Evolutionary conservation across 2,113 vertebrate species (phyloP), one percentile per base, ranked within the genome.

Genomic region (Scatophagus argus): DNA sequence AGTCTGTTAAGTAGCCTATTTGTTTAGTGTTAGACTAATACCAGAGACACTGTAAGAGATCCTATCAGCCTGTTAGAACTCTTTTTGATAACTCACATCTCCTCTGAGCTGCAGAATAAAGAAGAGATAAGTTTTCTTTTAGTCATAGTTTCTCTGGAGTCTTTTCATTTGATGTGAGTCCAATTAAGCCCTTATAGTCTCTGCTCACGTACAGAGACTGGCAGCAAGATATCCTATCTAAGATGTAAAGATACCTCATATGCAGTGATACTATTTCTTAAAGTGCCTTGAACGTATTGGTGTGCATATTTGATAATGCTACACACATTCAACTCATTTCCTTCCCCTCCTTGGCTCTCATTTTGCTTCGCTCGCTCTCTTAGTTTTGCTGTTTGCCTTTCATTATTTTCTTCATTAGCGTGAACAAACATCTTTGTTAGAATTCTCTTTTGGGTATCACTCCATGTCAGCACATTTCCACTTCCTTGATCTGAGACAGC

Each of bases 391-490:
- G 91, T 93, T 94, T 93, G 89, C 81, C 86, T 91, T 94, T 95
- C 92, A 95, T 94, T 94, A 94, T 92, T 93, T 93, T 87, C 89
- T 91, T 90, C 91, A 93, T 94, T 94, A 94, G 87, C 77, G 69
- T 77, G 81, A 92, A 90, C 89, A 92, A 92, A 92, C 90, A 93
- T 94, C 90, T 90, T 91, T 90, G 89, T 92, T 87, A 79, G 91
- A 87, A 89, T 93, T 91, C 92, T 91, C 90, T 93, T 89, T 89
- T 75, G 91, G 92, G 91, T 87, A 87, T 90, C 87, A 56, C 85
- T 92, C 82, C 78, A 68, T 85, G 89, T 93, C 90, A 92, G 90
- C 91, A 88, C 83, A 87, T 91, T 92, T 92, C 82, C 81, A 88
- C 87, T 84, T 79, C 80, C 86, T 88, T 79, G 82, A 89, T 91